Conservation (phyloP, 1,140 invertebrate species). For the Bilobella aurantiaca region DNA sequence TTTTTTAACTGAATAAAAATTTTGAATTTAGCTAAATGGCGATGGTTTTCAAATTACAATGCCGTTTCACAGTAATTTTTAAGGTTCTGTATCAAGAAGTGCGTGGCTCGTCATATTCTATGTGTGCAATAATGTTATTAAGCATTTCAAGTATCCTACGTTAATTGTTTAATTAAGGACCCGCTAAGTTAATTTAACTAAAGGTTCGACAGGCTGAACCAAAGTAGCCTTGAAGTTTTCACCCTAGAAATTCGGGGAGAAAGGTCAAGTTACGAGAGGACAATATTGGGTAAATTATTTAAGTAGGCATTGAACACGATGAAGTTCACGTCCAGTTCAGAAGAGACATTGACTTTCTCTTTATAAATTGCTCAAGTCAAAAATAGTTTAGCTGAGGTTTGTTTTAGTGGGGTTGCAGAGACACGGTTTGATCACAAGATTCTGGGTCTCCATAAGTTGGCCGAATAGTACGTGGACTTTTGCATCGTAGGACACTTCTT, state of each 20-base stretch:
- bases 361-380: not conserved
- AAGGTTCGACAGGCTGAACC: too few relatives aligned
- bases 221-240: too few relatives aligned
- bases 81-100: too few relatives aligned
- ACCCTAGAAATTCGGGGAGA: not conserved
- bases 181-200: too few relatives aligned
- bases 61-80: too few relatives aligned
- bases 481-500: conserved; percentile 35
- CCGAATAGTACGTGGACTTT: conserved; percentile 32
- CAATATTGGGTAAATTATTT: not conserved
- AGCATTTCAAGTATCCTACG: too few relatives aligned
- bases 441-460: conserved; percentile 33
- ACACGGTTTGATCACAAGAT: conserved; percentile 14
- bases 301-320: not conserved
- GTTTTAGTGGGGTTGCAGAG: not conserved
- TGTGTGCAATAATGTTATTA: too few relatives aligned
- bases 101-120: too few relatives aligned
- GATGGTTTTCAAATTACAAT: too few relatives aligned
- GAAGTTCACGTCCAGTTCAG: not conserved
- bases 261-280: not conserved
- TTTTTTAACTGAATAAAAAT: too few relatives aligned
- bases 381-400: not conserved
- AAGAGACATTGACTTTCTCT: not conserved
- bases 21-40: too few relatives aligned
- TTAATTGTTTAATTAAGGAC: too few relatives aligned